Evolutionary conservation across 2,797 vertebrate species (phyloP), one percentile per base, ranked within the genome.

Genomic region (Artibeus jamaicensis): DNA sequence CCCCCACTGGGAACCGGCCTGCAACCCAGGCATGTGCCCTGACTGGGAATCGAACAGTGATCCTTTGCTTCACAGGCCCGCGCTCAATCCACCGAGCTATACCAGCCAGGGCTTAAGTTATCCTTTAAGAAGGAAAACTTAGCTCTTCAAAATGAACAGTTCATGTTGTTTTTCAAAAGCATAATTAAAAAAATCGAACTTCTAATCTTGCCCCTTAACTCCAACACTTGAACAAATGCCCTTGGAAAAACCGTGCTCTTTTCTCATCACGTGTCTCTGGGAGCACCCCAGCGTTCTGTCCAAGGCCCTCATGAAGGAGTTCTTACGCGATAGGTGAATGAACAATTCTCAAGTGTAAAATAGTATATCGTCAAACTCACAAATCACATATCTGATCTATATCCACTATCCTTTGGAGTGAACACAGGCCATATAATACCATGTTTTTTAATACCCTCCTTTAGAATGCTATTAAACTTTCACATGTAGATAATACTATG

Each of bases 361-460:
- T 82, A 34, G 24, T 48, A 3, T 3, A 39, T 48, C 37, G 53
- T 48, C 79, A 77, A 88, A 76, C n/a, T 67, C 74, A 76, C 5
- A 44, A 2, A 0, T 81, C 6, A 8, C 0, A 46, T 73, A 89
- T 96, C 29, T 96, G 76, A 84, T 93, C 62, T 86, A 39, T 92
- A 1, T 32, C 42, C 83, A n/a, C 16, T 50, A 2, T 96, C 97
- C 89, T 95, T 98, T 96, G 97, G 97, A 98, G 96, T 82, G 87
- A 97, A 65, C 96, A 95, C 5, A 55, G 46, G 21, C 7, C 76
- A 57, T 24, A 26, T 44, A 15, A 42, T 65, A 53, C 7, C 6
- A 96, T 37, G 34, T 18, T 91, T 73, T 97, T 71, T 55, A 96
- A 93, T 21, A 98, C 24, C 89, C 48, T 97, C 95, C 57, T 29